Percentiles rank a stretch among this genome's conserved stretches.
Evolutionary conservation across 2,888 invertebrate genomes (phyloP).

Genomic region (Pollenia angustigena): DNA sequence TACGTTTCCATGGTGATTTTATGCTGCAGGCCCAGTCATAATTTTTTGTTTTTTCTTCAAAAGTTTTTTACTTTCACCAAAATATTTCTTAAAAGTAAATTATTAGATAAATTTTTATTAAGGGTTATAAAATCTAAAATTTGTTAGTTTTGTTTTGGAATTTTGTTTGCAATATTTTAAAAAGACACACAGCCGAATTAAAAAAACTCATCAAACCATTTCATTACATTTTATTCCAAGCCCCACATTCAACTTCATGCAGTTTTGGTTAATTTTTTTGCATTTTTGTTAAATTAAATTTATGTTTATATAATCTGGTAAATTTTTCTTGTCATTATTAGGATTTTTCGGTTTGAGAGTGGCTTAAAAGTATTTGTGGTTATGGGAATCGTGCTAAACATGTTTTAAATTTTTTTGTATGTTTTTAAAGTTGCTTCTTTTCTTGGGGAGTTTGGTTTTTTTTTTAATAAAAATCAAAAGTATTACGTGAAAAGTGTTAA

Average conservation of each 20-base stretch:
- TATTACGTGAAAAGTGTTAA: constrained; percentile 14
- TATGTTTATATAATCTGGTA: constrained; percentile 45
- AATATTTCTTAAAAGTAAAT: constrained; percentile 6
- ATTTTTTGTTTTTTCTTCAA: constrained; percentile 28
- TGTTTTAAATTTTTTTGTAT: constrained; percentile 42
- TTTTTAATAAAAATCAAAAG: background rate
- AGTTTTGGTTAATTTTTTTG: background rate
- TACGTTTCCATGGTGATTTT: background rate
- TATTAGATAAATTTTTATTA: constrained; percentile 36
- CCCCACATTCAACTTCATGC: background rate
- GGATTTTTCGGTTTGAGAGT: background rate
- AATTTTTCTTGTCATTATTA: constrained; percentile 44
- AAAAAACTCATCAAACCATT: constrained; percentile 49
- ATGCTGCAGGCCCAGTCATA: constrained; percentile 23
- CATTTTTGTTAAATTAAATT: constrained; percentile 42
- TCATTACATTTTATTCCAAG: constrained; percentile 20
- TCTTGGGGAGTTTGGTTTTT: background rate
- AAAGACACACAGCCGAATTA: constrained; percentile 9
- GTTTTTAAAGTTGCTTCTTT: constrained; percentile 29
- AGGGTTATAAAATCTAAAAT: constrained; percentile 32
- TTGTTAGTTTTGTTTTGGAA: background rate
- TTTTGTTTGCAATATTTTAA: constrained; percentile 12
- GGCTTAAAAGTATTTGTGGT: background rate
- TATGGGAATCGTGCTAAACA: constrained; percentile 54
- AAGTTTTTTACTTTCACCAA: constrained; percentile 30